Evolutionary conservation across 2,888 invertebrate genomes (phyloP), one percentile per base, ranked within the genome.

Genomic region (Perizoma flavofasciatum): DNA sequence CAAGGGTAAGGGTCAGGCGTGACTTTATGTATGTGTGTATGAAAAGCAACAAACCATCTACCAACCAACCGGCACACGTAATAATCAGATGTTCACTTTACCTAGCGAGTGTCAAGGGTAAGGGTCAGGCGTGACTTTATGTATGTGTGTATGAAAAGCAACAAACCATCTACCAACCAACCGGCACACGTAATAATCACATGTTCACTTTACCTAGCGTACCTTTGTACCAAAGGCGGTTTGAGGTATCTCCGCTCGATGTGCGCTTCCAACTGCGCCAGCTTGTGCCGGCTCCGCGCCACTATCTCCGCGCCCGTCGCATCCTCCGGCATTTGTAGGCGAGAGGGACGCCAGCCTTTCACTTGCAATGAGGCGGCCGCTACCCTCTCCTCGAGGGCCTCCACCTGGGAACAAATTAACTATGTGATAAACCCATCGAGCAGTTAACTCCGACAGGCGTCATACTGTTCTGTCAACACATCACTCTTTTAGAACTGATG

Each of bases 181-280:
- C 59, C 56, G 52, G 49, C 66, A 61, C 66, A 61, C 55, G 5
- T 47, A 60, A 52, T 56, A 59, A 55, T 65, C 49, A 44, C 4
- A 59, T 58, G 53, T 68, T 69, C 73, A 81, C 84, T 79, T 83
- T 86, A 86, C 86, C 86, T 83, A 82, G 85, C 84, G 75, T 85
- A 90, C 91, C 91, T 91, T 79, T 88, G 90, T 75, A 96, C 97
- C 59, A 99, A 93, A 46, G 98, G 98, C 60, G 98, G 98, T 85
- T 98, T 98, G 46, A 99, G 93, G 84, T 98, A 99, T 70, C 99
- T 93, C 71, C 98, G 92, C 85, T 99, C 99, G 55, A 99, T 97
- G 70, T 97, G 97, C 0, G 96, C 95, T 86, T 99, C 98, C 9
- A 99, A 90, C 0, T 95, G 94, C 5, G 96, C 93, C 55, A 99